phyloP scores from a whole-genome alignment of 2,113 vertebrate species.

The Lanius collurio region DNA sequence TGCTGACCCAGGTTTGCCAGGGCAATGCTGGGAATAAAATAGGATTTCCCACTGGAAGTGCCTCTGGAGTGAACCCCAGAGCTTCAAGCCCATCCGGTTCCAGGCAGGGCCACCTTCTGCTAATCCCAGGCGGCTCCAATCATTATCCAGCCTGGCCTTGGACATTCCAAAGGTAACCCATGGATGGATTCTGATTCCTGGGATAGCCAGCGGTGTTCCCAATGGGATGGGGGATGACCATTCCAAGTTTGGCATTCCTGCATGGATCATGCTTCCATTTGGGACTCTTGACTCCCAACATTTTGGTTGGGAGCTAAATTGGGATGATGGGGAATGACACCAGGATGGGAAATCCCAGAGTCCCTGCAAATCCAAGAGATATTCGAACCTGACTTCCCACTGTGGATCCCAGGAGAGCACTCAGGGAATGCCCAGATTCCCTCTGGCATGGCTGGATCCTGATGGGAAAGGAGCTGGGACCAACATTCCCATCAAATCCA shows the following conservation, averaged over 20 bases:
- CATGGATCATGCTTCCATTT: rapidly evolving
- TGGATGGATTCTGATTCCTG: background rate
- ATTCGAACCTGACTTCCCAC: background rate
- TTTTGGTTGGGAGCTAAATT: background rate
- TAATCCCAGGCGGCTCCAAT: background rate
- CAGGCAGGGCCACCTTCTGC: background rate
- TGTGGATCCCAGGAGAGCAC: background rate
- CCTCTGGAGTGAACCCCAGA: background rate
- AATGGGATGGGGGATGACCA: too few species aligned
- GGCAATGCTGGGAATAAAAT: background rate
- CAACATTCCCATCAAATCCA: background rate
- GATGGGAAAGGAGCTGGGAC: background rate
- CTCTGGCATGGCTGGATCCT: background rate
- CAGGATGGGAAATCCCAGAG: background rate
- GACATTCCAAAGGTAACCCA: background rate
- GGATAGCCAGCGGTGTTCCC: rapidly evolving
- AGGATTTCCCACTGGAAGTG: background rate
- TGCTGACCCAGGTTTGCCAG: background rate
- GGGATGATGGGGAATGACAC: background rate
- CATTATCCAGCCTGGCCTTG: background rate
- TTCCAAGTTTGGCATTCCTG: rapidly evolving
- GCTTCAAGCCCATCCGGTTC: background rate
- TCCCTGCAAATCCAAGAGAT: background rate
- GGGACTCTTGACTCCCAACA: background rate
- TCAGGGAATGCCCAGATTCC: background rate